These are phyloP conservation scores for pig (Sus scrofa) DNA, from an alignment of 2,113 vertebrate genomes.

Conservation along the genomic window DNA sequence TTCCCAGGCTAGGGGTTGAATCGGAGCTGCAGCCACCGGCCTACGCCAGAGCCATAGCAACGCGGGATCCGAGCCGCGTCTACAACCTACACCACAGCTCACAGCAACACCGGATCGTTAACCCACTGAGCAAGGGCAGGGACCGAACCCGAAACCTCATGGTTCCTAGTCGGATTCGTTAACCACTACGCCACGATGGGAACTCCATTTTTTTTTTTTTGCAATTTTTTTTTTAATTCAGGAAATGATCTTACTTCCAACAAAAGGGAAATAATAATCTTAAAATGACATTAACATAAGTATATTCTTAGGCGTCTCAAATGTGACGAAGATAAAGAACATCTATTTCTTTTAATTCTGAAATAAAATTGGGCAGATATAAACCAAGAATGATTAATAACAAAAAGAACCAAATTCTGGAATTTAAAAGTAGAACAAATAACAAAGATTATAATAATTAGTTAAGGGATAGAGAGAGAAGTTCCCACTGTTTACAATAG, in stretches of 20 bases:
- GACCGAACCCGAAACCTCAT: too few relatives aligned
- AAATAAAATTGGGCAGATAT: not conserved
- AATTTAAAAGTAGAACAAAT: not conserved
- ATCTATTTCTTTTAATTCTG: not conserved
- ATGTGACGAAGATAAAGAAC: not conserved
- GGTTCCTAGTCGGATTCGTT: too few relatives aligned
- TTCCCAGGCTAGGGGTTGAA: too few relatives aligned
- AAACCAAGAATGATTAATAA: not conserved
- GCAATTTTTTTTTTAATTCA: conserved; percentile 66
- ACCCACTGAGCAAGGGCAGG: too few relatives aligned
- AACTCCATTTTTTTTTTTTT: too few relatives aligned
- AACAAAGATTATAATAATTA: not conserved
- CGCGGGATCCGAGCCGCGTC: too few relatives aligned
- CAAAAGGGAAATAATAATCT: not conserved
- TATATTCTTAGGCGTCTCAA: not conserved
- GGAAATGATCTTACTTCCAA: not conserved
- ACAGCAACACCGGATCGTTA: too few relatives aligned
- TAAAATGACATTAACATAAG: not conserved
- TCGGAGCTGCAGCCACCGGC: too few relatives aligned
- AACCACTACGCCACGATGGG: too few relatives aligned
- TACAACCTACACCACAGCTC: too few relatives aligned
- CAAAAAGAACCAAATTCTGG: not conserved
- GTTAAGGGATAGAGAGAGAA: not conserved
- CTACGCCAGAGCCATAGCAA: too few relatives aligned
- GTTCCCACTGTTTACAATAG: too few relatives aligned